These are phyloP conservation scores for Plutomurus gul DNA, from an alignment of 1,140 invertebrate species.

Conservation along the genomic window DNA sequence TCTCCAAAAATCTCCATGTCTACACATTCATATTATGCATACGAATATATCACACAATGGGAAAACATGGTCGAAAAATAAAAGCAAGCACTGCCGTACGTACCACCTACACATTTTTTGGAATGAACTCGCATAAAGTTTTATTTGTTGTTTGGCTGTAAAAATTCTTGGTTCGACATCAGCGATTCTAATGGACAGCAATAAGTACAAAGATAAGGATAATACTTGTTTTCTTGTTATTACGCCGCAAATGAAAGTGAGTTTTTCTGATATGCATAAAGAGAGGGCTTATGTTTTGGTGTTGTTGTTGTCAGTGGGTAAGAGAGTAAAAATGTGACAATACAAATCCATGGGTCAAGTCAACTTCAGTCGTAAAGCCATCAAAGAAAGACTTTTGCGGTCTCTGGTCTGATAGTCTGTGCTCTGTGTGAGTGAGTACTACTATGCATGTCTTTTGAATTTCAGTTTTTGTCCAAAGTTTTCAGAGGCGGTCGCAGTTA, in stretches of 20 bases:
- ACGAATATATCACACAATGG: too few relatives aligned
- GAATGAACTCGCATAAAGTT: background rate
- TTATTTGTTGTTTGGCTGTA: conserved; percentile 7
- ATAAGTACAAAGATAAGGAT: background rate
- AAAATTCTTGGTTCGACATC: background rate
- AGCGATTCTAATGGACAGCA: background rate
- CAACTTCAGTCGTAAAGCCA: conserved; percentile 5
- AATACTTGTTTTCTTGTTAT: background rate
- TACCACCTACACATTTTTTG: background rate
- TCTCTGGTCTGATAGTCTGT: background rate
- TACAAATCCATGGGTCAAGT: background rate
- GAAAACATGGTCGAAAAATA: background rate
- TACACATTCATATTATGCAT: too few relatives aligned
- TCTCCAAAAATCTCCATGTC: too few relatives aligned
- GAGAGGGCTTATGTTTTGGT: background rate
- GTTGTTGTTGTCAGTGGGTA: background rate
- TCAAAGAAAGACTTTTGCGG: background rate
- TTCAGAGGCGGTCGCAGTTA: background rate
- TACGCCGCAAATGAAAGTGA: conserved; percentile 6
- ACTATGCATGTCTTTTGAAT: background rate
- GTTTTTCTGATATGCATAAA: background rate
- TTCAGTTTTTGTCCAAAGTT: background rate
- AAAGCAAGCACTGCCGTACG: background rate
- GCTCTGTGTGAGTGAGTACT: background rate
- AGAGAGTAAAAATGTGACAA: conserved; percentile 1